Conservation (phyloP, 2,113 vertebrate species). For the Xenopus borealis region DNA sequence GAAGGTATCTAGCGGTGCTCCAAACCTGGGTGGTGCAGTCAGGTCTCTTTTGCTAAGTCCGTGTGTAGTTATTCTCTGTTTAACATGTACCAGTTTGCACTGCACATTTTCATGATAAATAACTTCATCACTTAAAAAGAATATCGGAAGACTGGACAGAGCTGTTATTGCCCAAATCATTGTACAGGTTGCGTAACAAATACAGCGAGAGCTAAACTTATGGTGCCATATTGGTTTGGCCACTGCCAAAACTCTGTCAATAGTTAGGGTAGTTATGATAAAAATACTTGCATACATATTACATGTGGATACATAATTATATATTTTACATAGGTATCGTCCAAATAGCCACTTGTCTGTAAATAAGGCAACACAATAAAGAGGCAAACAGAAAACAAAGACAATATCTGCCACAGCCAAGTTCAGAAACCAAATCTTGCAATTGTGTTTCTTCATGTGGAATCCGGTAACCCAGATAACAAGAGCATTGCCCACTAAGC, state of each 20-base stretch:
- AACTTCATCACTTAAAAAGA: not conserved
- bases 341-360: conserved; percentile 1
- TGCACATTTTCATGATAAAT: not conserved
- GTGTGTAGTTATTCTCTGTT: too few species aligned
- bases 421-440: conserved; percentile 28
- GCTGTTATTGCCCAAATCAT: not conserved
- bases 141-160: not conserved
- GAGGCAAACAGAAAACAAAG: not conserved
- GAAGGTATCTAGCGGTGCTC: too few species aligned
- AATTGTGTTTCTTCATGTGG: not conserved
- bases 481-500: conserved; percentile 2
- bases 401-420: conserved; percentile 15
- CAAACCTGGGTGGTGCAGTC: too few species aligned
- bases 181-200: not conserved
- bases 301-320: not conserved
- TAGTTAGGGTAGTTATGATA: conserved; percentile 10
- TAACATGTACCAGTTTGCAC: too few species aligned
- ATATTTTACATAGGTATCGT: not conserved
- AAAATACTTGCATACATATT: conserved; percentile 21
- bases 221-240: conserved; percentile 22
- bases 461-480: conserved; percentile 22
- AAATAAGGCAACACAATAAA: not conserved
- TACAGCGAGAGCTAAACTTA: conserved; percentile 1
- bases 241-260: conserved; percentile 5
- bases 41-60: too few species aligned